Evolutionary conservation across 2,888 invertebrate species (phyloP).

Genomic region (Girardia tigrina): DNA sequence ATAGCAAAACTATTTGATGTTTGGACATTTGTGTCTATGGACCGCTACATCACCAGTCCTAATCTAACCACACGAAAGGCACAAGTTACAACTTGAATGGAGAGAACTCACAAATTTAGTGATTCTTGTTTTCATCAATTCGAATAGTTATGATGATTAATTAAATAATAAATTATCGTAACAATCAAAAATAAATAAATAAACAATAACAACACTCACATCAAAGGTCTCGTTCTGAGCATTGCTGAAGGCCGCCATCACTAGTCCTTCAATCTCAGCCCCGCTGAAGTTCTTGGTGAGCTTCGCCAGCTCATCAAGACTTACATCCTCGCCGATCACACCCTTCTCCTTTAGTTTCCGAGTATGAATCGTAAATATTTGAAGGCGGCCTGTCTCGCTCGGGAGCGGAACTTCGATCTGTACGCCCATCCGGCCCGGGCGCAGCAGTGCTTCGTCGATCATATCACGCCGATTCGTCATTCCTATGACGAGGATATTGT

Average conservation of each 20-base stretch:
- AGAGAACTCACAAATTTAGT: too few species aligned
- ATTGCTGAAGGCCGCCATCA: slow-evolving; percentile 81
- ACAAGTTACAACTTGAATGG: too few species aligned
- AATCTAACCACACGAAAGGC: too few species aligned
- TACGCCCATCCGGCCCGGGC: slow-evolving; percentile 45
- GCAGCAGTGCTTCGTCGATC: slow-evolving; percentile 83
- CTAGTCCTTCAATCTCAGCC: slow-evolving; percentile 82
- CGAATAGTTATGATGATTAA: too few species aligned
- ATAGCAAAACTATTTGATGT: too few species aligned
- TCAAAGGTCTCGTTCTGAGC: slow-evolving; percentile 68
- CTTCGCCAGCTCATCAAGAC: slow-evolving; percentile 63
- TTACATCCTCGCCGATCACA: slow-evolving; percentile 75
- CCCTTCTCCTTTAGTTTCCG: slow-evolving; percentile 75
- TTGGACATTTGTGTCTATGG: too few species aligned
- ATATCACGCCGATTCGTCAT: slow-evolving; percentile 70
- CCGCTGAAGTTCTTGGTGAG: slow-evolving; percentile 85
- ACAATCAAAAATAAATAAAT: too few species aligned
- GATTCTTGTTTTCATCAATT: too few species aligned
- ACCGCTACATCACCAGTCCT: too few species aligned
- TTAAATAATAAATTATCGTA: too few species aligned
- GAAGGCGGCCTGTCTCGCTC: slow-evolving; percentile 76
- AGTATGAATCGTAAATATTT: slow-evolving; percentile 91
- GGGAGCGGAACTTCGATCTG: slow-evolving; percentile 65
- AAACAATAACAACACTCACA: background rate
- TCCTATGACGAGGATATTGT: slow-evolving; percentile 90